Conservation (phyloP, 2,888 invertebrate genomes). For the Neoitamus cyanurus region DNA sequence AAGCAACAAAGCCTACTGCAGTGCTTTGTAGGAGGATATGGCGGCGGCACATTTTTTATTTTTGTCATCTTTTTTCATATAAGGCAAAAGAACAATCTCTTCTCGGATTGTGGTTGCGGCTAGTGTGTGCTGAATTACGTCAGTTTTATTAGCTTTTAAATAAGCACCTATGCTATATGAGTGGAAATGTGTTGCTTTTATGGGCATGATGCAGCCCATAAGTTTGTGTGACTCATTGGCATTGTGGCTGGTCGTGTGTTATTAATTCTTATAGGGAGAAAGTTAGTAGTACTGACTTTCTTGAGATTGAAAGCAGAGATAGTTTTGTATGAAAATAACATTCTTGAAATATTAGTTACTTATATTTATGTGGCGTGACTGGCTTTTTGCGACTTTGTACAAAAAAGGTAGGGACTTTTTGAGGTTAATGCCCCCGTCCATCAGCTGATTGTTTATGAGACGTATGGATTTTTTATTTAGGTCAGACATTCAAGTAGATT, state of each 20-base stretch:
- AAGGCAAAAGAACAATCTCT: not conserved
- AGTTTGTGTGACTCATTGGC: not conserved
- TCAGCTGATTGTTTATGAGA: not conserved
- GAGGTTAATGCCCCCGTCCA: not conserved
- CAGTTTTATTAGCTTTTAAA: not conserved
- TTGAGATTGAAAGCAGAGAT: not conserved
- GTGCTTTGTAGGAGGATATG: conserved; percentile 16
- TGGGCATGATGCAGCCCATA: not conserved
- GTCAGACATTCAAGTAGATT: not conserved
- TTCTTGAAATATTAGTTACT: too few species aligned
- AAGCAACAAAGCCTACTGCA: conserved; percentile 2
- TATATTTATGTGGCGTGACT: too few species aligned
- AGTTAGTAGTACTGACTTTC: not conserved
- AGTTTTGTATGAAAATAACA: not conserved
- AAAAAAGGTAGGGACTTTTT: not conserved
- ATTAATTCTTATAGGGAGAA: not conserved
- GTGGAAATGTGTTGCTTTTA: not conserved
- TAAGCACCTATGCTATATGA: not conserved
- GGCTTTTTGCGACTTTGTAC: too few species aligned
- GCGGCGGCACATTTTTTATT: not conserved
- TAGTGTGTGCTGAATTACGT: not conserved
- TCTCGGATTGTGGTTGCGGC: not conserved
- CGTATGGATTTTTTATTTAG: not conserved
- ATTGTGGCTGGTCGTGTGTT: not conserved
- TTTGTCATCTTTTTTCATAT: not conserved